Conservation (phyloP, 2,113 vertebrate genomes). For the Ellobius talpinus region DNA sequence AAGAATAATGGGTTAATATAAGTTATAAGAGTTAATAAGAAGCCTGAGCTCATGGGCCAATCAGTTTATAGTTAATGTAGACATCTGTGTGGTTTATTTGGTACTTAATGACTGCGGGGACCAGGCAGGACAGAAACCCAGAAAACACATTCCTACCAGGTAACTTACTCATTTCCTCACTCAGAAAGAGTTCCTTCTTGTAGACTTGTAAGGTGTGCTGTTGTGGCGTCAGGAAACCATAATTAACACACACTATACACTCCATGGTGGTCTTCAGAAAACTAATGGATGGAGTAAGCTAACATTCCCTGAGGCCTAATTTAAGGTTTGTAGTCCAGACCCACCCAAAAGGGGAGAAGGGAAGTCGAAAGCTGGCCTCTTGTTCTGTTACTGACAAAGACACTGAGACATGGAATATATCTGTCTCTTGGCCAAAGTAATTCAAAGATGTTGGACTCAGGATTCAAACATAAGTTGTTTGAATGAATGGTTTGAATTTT, state of each 20-base stretch:
- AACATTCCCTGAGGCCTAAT: background rate
- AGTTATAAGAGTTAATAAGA: too few relatives aligned
- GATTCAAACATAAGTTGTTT: background rate
- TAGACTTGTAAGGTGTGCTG: background rate
- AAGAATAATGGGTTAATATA: too few relatives aligned
- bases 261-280: background rate
- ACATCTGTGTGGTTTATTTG: too few relatives aligned
- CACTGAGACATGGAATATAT: background rate
- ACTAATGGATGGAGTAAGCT: too few relatives aligned
- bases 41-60: too few relatives aligned
- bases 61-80: too few relatives aligned
- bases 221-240: background rate
- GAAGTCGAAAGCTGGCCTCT: background rate
- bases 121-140: too few relatives aligned
- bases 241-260: background rate
- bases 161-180: background rate
- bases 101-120: too few relatives aligned
- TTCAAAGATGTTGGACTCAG: background rate
- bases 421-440: background rate
- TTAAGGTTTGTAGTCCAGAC: background rate
- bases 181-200: background rate
- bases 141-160: background rate
- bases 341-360: background rate
- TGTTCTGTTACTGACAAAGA: background rate
- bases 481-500: background rate